A percentile compares a stretch with the other conserved stretches of the same genome.
Conservation (phyloP, 2,888 invertebrate genomes). For the Agrotis clavis region DNA sequence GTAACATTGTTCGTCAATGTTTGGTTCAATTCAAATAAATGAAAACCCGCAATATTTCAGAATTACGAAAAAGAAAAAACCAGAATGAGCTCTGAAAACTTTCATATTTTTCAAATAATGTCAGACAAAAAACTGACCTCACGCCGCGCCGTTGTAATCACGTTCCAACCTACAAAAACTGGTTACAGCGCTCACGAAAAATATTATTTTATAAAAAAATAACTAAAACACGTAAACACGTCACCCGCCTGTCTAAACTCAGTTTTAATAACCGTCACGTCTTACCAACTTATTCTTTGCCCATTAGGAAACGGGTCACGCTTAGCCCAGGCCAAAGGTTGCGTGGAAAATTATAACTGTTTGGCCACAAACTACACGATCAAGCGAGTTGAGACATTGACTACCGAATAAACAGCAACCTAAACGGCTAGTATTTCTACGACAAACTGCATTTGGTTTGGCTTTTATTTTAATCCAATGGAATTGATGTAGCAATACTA, state of each 20-base stretch:
- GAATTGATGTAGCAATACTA: background rate
- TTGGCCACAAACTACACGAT: background rate
- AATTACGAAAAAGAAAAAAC: no score
- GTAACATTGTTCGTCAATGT: no score
- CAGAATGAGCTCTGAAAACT: background rate
- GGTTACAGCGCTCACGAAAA: conserved; percentile 27
- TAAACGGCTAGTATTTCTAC: background rate
- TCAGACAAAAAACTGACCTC: background rate
- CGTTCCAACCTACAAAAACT: conserved; percentile 11
- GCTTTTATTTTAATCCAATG: background rate
- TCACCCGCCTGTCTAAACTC: conserved; percentile 39
- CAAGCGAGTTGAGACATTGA: background rate
- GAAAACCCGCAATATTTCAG: no score
- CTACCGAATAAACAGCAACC: background rate
- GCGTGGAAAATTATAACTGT: conserved; percentile 78
- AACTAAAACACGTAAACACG: conserved; percentile 32
- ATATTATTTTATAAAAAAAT: conserved; percentile 12
- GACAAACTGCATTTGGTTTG: background rate
- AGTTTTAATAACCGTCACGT: conserved; percentile 55
- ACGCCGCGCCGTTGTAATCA: background rate
- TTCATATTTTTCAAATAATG: background rate
- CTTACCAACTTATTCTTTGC: conserved; percentile 66
- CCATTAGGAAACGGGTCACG: conserved; percentile 74
- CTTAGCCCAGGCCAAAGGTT: conserved; percentile 66
- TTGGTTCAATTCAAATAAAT: no score